These are phyloP conservation scores for Dolichotis patagonum DNA, from an alignment of 2,113 vertebrate species.

Conservation along the genomic window DNA sequence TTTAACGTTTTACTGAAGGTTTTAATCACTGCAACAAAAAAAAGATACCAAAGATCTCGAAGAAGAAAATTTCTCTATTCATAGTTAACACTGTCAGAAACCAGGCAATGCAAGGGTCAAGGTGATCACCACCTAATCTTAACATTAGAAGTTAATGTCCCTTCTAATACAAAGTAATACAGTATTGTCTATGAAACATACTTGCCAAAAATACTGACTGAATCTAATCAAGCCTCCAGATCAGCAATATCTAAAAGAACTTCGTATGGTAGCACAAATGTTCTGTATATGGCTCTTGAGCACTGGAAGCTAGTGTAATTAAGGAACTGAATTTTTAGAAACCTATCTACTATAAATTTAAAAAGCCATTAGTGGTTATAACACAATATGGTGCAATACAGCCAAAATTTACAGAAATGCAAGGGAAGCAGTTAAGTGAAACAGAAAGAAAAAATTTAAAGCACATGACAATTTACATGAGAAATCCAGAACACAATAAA, in stretches of 20 bases:
- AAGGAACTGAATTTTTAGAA: not conserved
- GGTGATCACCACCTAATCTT: not conserved
- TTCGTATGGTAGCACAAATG: not conserved
- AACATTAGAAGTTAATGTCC: not conserved
- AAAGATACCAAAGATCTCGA: conserved; percentile 27
- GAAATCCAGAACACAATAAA: conserved; percentile 19
- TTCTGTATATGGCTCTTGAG: not conserved
- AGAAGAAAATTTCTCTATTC: conserved; percentile 34
- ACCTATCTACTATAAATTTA: conserved; percentile 30
- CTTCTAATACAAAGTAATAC: conserved; percentile 19
- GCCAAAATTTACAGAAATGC: conserved; percentile 23
- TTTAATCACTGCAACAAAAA: not conserved
- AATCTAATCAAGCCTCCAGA: not conserved
- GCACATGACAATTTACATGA: not conserved
- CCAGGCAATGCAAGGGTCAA: not conserved
- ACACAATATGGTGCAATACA: not conserved
- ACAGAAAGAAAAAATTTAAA: not conserved
- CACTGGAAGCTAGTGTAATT: not conserved
- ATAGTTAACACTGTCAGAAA: conserved; percentile 18
- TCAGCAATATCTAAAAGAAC: not conserved
- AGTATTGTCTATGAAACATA: not conserved
- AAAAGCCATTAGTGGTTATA: not conserved
- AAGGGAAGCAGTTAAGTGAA: not conserved
- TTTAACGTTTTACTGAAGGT: not conserved
- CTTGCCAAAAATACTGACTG: not conserved